A percentile compares a stretch with the other conserved stretches of the same genome.
Evolutionary conservation across 2,888 invertebrate genomes (phyloP).

Genomic region (Mesopsocus fuscifrons): DNA sequence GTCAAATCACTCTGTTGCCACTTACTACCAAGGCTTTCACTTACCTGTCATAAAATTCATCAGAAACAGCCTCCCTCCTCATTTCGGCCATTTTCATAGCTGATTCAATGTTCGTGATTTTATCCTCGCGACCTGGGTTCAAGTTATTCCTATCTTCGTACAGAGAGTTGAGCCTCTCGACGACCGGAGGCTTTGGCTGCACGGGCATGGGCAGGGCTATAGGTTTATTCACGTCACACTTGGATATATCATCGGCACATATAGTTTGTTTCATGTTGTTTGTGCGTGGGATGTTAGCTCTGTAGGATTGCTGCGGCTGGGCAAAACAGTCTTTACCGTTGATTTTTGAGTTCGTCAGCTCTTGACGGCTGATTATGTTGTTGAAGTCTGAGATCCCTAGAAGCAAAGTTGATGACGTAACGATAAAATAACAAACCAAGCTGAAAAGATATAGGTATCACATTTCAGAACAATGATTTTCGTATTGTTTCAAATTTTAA

Average conservation of each 20-base stretch:
- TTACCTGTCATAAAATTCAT: conserved; percentile 21
- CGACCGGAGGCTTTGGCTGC: background rate
- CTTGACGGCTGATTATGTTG: conserved; percentile 12
- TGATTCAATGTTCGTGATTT: conserved; percentile 6
- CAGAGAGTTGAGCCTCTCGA: conserved; percentile 6
- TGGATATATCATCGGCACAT: conserved; percentile 8
- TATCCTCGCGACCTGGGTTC: background rate
- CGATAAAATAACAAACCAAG: too few species aligned
- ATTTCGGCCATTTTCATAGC: conserved; percentile 3
- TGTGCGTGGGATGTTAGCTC: background rate
- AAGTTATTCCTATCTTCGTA: conserved; percentile 3
- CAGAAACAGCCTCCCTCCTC: conserved; percentile 12
- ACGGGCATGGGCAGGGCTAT: background rate
- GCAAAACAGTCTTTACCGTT: conserved; percentile 1
- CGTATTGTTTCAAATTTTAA: background rate
- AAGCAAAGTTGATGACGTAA: too few species aligned
- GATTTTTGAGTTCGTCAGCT: conserved; percentile 11
- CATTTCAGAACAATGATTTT: too few species aligned
- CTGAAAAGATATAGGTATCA: too few species aligned
- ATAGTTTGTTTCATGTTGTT: conserved; percentile 7
- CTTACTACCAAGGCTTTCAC: too few species aligned
- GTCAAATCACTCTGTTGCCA: too few species aligned
- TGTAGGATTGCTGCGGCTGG: background rate
- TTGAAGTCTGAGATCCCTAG: conserved; percentile 13
- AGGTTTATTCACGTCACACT: conserved; percentile 4